Percentiles rank a stretch among this genome's conserved stretches.
Evolutionary conservation across 2,888 invertebrate genomes (phyloP).

Genomic region (Lampropteryx suffumata): DNA sequence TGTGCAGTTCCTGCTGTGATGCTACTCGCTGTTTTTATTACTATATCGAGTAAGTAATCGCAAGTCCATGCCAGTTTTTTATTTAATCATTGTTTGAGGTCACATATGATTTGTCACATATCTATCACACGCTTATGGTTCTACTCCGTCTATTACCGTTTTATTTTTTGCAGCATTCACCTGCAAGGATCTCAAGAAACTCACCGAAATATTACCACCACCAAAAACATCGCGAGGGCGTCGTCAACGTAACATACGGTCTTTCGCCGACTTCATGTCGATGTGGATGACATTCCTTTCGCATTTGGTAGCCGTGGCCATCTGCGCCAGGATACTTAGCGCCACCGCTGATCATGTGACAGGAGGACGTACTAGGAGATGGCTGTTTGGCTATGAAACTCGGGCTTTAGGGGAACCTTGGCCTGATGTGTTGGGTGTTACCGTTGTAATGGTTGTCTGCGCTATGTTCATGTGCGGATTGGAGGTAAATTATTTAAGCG

Average conservation of each 20-base stretch:
- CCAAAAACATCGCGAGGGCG: slow-evolving; percentile 64
- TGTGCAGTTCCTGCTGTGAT: slow-evolving; percentile 81
- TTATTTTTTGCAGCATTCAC: slow-evolving; percentile 61
- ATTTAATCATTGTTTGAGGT: too few relatives aligned
- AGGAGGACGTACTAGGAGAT: slow-evolving; percentile 81
- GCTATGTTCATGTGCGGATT: slow-evolving; percentile 85
- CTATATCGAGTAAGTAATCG: slow-evolving; percentile 75
- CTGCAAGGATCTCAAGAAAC: slow-evolving; percentile 65
- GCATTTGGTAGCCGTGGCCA: slow-evolving; percentile 83
- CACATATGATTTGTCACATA: too few relatives aligned
- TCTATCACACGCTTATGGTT: too few relatives aligned
- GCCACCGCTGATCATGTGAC: slow-evolving; percentile 85
- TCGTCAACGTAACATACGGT: slow-evolving; percentile 72
- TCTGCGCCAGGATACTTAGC: slow-evolving; percentile 84
- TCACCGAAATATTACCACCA: slow-evolving; percentile 67
- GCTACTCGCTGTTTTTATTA: slow-evolving; percentile 73
- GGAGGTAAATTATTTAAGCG: slow-evolving; percentile 51
- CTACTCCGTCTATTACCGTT: too few relatives aligned
- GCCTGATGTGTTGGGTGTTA: slow-evolving; percentile 85
- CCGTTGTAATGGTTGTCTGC: slow-evolving; percentile 83
- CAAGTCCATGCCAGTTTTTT: too few relatives aligned
- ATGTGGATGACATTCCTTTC: slow-evolving; percentile 84
- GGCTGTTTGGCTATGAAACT: slow-evolving; percentile 83
- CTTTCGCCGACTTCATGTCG: slow-evolving; percentile 81
- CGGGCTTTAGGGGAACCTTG: slow-evolving; percentile 84